Evolutionary conservation across 1,140 invertebrate genomes (phyloP).

Genomic region (Tribolium madens): DNA sequence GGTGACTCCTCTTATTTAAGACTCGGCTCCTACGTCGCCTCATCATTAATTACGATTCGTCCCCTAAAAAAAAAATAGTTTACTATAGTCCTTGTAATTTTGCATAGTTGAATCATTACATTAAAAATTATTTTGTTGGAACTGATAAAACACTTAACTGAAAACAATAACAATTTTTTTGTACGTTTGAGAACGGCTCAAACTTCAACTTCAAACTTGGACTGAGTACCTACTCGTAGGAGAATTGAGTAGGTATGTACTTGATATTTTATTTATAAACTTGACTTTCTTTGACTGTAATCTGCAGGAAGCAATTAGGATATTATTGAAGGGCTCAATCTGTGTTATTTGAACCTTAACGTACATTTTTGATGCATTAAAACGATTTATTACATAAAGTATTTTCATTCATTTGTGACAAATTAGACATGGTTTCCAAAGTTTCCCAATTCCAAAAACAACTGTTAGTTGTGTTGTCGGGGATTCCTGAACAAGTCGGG

Average conservation of each 20-base stretch:
- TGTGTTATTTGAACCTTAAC: neutral
- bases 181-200: neutral
- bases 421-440: no score
- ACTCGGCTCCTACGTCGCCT: no score
- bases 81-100: conserved; percentile 84
- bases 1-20: no score
- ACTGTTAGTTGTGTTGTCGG: no score
- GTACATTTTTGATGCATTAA: neutral
- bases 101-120: conserved; percentile 76
- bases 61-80: no score
- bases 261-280: neutral
- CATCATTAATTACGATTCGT: no score
- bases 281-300: neutral
- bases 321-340: neutral
- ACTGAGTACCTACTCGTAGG: neutral
- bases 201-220: no score
- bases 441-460: no score
- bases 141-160: neutral
- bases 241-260: neutral
- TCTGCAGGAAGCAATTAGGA: conserved; percentile 2
- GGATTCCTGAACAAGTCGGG: no score
- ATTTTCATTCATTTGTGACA: neutral
- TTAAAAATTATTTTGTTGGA: conserved; percentile 61
- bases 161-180: neutral
- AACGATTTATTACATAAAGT: neutral